Conservation (phyloP, 2,797 vertebrate species). For the Sebastes nivosus region DNA sequence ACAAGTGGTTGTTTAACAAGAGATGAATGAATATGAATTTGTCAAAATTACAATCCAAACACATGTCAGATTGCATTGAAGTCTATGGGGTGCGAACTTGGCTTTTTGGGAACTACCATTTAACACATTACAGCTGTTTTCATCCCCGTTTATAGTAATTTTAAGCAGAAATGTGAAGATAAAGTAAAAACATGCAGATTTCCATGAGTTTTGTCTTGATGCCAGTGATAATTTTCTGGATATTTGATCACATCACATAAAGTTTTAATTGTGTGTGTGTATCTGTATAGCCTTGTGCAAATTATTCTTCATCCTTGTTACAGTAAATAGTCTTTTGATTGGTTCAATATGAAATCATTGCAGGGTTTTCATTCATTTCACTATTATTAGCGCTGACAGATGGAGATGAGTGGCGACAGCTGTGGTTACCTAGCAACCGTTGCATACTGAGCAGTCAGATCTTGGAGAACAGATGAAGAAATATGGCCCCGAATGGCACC, state of each 20-base stretch:
- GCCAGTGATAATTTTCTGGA: neutral
- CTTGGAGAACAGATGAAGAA: constrained; percentile 12
- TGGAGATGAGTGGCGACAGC: constrained; percentile 55
- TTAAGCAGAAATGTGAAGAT: neutral
- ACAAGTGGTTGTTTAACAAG: too few relatives aligned
- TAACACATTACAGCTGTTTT: neutral
- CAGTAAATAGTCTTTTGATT: constrained; percentile 20
- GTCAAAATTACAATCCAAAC: too few relatives aligned
- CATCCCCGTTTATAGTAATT: neutral
- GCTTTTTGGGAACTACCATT: too few relatives aligned
- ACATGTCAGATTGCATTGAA: too few relatives aligned
- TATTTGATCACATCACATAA: neutral
- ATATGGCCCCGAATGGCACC: neutral
- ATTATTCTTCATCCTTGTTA: neutral
- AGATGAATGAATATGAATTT: too few relatives aligned
- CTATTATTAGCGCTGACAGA: constrained; percentile 52
- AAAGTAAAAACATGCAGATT: neutral
- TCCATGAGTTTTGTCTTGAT: neutral
- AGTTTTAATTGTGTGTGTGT: neutral
- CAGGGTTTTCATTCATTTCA: constrained; percentile 29
- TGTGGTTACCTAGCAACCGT: constrained; percentile 52
- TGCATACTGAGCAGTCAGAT: constrained; percentile 14
- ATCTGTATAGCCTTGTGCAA: neutral
- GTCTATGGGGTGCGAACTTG: too few relatives aligned
- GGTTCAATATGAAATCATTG: neutral